Conservation (phyloP, 2,797 vertebrate species). For the Malurus splendens region DNA sequence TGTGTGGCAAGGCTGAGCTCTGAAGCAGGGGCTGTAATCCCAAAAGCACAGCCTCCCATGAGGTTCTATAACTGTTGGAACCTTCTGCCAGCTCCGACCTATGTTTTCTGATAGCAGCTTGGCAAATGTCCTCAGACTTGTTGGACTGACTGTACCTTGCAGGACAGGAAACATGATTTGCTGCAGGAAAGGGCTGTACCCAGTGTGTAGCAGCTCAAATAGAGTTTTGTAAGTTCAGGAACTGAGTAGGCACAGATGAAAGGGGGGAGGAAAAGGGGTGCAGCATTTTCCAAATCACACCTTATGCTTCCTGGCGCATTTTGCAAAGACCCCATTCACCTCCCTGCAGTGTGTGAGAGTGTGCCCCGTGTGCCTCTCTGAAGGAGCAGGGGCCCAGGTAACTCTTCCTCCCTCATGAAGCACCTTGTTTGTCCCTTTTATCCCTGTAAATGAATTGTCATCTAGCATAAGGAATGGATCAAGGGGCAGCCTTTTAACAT, state of each 20-base stretch:
- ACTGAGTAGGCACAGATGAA: not conserved
- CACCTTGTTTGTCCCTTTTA: not conserved
- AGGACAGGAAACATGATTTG: conserved; percentile 14
- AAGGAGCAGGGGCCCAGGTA: not conserved
- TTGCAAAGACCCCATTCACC: not conserved
- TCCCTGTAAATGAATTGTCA: not conserved
- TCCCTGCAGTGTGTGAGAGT: not conserved
- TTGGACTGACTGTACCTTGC: not conserved
- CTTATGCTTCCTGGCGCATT: not conserved
- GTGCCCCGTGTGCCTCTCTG: not conserved
- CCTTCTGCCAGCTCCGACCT: not conserved
- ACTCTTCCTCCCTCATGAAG: not conserved
- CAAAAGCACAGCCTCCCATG: not conserved
- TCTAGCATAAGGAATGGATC: not conserved
- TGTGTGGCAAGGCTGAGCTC: not conserved
- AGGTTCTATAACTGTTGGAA: not conserved
- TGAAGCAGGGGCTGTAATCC: not conserved
- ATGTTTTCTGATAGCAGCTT: not conserved
- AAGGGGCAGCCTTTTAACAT: not conserved
- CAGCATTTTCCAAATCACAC: not conserved
- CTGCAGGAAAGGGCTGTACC: conserved; percentile 36
- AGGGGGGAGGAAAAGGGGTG: not conserved
- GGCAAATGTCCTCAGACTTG: not conserved
- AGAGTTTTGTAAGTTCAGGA: not conserved
- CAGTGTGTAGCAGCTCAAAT: not conserved